Base-by-base conservation (phyloP, 2,888 invertebrate species). In the Drosophila merina region DNA sequence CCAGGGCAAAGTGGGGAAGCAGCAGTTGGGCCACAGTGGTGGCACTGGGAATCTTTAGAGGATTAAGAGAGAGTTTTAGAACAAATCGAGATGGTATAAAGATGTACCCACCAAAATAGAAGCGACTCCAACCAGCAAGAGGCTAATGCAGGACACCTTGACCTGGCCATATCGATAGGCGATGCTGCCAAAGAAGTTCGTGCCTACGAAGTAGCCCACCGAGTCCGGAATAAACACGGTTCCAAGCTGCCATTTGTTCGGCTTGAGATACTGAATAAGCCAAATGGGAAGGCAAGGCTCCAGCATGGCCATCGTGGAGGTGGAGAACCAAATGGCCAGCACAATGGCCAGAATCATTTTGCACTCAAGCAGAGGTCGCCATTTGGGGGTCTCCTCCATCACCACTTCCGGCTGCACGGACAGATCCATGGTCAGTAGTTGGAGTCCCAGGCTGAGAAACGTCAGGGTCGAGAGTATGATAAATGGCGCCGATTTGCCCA, bases 201-300 rank as follows among this genome's bases (percentile, higher is more conserved):
- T 96, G 28, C 96, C 97, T 42, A 97, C 91, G 70, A 97, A 93
- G 88, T 97, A 97, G 0, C 97, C 97, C 33, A 97, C 86, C 79
- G 96, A 97, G 90, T 97, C 97, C 0, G 97, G 97, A 70, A 97
- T 94, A 86, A 97, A 97, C 4, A 96, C 96, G 0, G 95, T 95
- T 3, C 97, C 97, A 84, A 95, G 90, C 88, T 96, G 95, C 96
- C 96, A 96, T 70, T 91, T 92, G 49, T 89, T 90, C 0, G 91
- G 91, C 57, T 90, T 89, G 0, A 92, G 71, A 69, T 92, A 86
- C 74, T 91, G 89, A 89, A 96, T 93, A 42, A 97, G 91, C 96
- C 97, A 97, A 81, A 96, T 94, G 0, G 97, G 97, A 12, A 97
- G 92, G 69, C 96, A 96, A 0, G 97, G 96, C 88, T 97, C 97